Conservation (phyloP, 2,113 vertebrate species). For the Xenus cinereus region DNA sequence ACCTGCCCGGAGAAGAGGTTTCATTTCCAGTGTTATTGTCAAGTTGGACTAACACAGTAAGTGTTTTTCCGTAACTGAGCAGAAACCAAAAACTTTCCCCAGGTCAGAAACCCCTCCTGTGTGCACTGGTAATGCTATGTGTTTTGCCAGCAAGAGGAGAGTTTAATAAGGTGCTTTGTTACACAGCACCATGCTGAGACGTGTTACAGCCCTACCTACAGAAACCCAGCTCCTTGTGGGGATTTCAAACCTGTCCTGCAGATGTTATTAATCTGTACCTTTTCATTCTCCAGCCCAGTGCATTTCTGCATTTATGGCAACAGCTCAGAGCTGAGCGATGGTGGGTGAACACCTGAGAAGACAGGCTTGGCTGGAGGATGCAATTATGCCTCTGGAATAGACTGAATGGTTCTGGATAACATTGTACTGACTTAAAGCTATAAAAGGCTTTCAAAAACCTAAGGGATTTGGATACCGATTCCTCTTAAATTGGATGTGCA, state of each 20-base stretch:
- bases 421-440: background rate
- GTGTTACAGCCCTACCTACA: background rate
- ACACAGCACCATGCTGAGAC: background rate
- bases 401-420: fast-evolving
- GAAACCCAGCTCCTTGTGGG: background rate
- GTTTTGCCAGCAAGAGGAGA: background rate
- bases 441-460: background rate
- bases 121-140: fast-evolving
- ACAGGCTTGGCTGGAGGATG: background rate
- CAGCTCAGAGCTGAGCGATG: fast-evolving
- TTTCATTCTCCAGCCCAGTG: background rate
- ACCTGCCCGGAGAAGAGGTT: conserved; percentile 72
- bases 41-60: background rate
- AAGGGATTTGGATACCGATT: background rate
- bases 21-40: background rate
- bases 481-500: background rate
- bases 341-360: background rate
- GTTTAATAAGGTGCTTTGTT: background rate
- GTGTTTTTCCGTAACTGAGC: too few relatives aligned
- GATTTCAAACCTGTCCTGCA: background rate
- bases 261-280: background rate
- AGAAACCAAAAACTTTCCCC: background rate
- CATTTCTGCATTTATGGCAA: background rate
- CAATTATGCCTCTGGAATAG: background rate
- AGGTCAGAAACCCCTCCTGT: background rate